Evolutionary conservation across 2,113 vertebrate species (phyloP), one percentile per base, ranked within the genome.

Genomic region (Amphilophus citrinellus): DNA sequence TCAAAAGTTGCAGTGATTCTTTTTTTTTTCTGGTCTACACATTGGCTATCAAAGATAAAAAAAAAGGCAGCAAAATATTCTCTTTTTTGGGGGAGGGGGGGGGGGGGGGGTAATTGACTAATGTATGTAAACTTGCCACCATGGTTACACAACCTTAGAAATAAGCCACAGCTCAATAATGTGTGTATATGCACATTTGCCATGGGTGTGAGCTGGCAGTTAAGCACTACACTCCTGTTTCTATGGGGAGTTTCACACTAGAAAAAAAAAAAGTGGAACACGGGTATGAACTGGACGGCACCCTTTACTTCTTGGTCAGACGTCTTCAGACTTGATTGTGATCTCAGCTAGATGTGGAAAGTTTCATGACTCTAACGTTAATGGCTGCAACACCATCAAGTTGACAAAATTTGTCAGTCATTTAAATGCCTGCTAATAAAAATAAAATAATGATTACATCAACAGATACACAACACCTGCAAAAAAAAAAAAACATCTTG

Each of bases 331-430:
- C 44, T 14, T 14, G 4, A 47, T 14, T 47, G 44, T 47, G 44
- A 47, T 44, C 42, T 11, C 42, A 44, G 5, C 44, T 47, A 47
- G 11, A 47, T 3, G 44, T 47, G 44, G 11, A 13, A 47, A 47
- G 11, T 47, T 47, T 47, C 13, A 14, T 47, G 44, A 47, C 44
- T 47, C 44, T 47, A 47, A 47, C 11, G 3, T 14, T 47, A 10
- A 0, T 30, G 9, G 0, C 3, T 18, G 24, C 44, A 73, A 20
- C 66, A 53, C 0, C 42, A 73, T 32, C 30, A 53, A 50, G 42
- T 44, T 73, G 6, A 32, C 20, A 32, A 32, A 53, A 30, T 13
- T 15, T 13, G 44, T 71, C 24, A 32, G 66, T 30, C 10, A 13
- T 53, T 53, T 71, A 20, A 53, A 71, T 50, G 47, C 66, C 27